Conservation (phyloP, 1,140 invertebrate species). For the Neodiprion fabricii region DNA sequence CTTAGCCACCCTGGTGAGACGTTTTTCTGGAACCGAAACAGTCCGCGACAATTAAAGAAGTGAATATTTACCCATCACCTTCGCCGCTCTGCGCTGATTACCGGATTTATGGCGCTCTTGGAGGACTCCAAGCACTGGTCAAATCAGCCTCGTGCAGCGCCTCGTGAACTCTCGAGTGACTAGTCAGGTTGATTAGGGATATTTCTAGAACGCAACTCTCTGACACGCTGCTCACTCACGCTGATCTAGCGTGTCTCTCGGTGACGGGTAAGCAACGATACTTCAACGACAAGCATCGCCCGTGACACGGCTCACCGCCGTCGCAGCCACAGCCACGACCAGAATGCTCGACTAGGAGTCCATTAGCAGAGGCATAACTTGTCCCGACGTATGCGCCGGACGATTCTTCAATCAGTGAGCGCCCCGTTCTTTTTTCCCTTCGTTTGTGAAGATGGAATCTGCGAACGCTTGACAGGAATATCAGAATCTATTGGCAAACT, state of each 20-base stretch:
- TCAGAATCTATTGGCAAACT: no score
- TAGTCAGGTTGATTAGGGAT: neutral
- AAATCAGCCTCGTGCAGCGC: neutral
- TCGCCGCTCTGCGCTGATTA: neutral
- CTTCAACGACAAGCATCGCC: neutral
- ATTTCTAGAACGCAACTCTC: neutral
- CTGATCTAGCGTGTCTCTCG: conserved; percentile 2
- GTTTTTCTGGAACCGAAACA: neutral
- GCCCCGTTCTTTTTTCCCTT: no score
- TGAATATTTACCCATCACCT: neutral
- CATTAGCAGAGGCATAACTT: neutral
- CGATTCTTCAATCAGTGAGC: no score
- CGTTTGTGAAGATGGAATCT: no score
- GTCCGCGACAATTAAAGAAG: neutral
- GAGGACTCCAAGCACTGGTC: neutral
- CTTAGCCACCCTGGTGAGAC: no score
- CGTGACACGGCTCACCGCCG: neutral
- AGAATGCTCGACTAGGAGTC: neutral
- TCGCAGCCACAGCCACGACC: neutral
- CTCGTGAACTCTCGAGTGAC: no score
- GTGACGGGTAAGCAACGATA: neutral
- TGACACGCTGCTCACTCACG: conserved; percentile 6
- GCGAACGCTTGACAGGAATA: no score
- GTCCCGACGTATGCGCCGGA: no score
- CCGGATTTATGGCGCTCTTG: neutral